phyloP scores from a whole-genome alignment of 2,888 invertebrate genomes.

The Apodemia hepburni region DNA sequence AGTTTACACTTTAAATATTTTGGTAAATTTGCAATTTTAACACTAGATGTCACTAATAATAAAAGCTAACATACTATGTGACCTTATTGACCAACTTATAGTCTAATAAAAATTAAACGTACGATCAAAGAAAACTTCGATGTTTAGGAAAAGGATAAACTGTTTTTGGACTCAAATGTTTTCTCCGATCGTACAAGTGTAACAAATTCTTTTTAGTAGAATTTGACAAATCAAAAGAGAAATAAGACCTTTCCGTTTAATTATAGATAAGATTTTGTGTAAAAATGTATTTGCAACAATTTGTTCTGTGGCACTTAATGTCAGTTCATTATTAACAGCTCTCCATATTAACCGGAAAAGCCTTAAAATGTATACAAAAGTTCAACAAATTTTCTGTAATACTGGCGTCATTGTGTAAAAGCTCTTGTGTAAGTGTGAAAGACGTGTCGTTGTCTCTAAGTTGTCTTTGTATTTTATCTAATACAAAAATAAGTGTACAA shows the following conservation, averaged over 20 bases:
- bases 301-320: constrained; percentile 56
- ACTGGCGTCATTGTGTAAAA: constrained; percentile 54
- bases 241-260: constrained; percentile 34
- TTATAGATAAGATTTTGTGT: constrained; percentile 42
- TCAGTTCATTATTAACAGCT: constrained; percentile 57
- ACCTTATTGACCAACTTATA: constrained; percentile 38
- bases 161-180: constrained; percentile 23
- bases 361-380: constrained; percentile 31
- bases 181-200: constrained; percentile 36
- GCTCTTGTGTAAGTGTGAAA: constrained; percentile 65
- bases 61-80: constrained; percentile 68
- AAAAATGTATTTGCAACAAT: constrained; percentile 45
- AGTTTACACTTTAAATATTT: constrained; percentile 46
- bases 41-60: constrained; percentile 79
- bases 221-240: constrained; percentile 21
- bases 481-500: constrained; percentile 20
- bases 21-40: constrained; percentile 66
- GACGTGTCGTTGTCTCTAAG: constrained; percentile 74
- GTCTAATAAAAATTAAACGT: constrained; percentile 28
- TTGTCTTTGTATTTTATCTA: constrained; percentile 44
- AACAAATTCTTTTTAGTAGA: constrained; percentile 30
- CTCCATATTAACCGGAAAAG: constrained; percentile 43
- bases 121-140: constrained; percentile 25
- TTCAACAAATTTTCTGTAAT: constrained; percentile 37
- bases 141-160: constrained; percentile 15